Evolutionary conservation across 2,113 vertebrate species (phyloP).

Genomic region (Pontoporia blainvillei): DNA sequence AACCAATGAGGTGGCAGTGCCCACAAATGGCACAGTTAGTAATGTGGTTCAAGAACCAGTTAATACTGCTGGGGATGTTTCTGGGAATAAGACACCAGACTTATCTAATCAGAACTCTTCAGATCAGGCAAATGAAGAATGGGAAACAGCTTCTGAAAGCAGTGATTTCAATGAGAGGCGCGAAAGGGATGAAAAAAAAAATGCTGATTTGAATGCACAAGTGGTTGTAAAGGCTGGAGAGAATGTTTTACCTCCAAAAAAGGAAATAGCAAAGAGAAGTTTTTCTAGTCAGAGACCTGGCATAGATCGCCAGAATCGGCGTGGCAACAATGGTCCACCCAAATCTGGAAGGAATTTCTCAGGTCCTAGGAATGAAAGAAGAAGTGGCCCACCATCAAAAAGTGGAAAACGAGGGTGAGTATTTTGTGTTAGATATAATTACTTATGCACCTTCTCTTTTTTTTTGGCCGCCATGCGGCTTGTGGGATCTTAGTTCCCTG

Average conservation of each 20-base stretch:
- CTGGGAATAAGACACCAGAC: conserved; percentile 96
- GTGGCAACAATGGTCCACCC: conserved; percentile 88
- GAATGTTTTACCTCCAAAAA: conserved; percentile 76
- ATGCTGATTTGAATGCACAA: conserved; percentile 82
- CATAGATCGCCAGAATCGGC: conserved; percentile 92
- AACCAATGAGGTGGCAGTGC: conserved; percentile 73
- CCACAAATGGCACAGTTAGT: conserved; percentile 66
- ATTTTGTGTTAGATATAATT: neutral
- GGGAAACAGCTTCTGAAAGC: conserved; percentile 98
- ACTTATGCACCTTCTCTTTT: neutral
- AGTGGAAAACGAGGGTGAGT: conserved; percentile 94
- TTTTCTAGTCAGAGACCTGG: conserved; percentile 96
- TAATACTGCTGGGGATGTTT: conserved; percentile 75
- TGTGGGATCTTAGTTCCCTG: neutral
- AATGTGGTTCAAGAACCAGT: conserved; percentile 77
- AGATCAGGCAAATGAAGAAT: conserved; percentile 98
- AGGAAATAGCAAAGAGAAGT: conserved; percentile 94
- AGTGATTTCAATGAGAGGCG: conserved; percentile 98
- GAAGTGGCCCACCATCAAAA: conserved; percentile 89
- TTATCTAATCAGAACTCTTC: conserved; percentile 99
- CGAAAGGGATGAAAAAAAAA: conserved; percentile 94
- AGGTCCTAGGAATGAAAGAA: conserved; percentile 91
- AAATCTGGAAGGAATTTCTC: conserved; percentile 92
- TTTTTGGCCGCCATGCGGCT: too few relatives aligned
- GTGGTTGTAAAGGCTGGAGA: conserved; percentile 82